phyloP scores from a whole-genome alignment of 2,888 invertebrate genomes.

The Gibbula magus region DNA sequence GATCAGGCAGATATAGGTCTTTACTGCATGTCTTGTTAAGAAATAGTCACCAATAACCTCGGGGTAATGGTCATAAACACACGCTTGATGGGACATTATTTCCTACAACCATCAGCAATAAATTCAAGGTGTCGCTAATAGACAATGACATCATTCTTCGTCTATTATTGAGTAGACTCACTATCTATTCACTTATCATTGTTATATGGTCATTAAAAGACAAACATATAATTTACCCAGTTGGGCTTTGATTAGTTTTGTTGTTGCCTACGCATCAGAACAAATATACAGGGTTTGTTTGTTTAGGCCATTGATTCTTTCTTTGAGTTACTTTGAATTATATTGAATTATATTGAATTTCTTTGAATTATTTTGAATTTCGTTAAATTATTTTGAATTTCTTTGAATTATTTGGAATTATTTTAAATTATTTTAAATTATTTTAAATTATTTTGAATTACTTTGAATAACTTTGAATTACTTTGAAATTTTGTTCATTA shows the following conservation, averaged over 20 bases:
- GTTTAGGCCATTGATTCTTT: no score
- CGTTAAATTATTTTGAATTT: no score
- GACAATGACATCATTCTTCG: slow-evolving; percentile 5
- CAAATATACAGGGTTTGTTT: no score
- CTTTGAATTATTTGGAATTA: no score
- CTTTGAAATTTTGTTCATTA: no score
- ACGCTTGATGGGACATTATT: not conserved
- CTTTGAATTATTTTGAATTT: no score
- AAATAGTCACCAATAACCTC: not conserved
- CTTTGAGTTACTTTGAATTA: no score
- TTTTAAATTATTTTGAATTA: no score
- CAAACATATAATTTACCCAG: not conserved
- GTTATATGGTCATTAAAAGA: not conserved
- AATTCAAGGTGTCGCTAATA: not conserved
- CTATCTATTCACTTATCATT: not conserved
- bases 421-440: no score
- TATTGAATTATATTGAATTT: no score
- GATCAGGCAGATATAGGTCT: not conserved
- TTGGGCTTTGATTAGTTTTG: not conserved
- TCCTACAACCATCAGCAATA: not conserved
- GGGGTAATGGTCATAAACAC: not conserved
- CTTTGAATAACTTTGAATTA: no score
- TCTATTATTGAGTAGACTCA: not conserved
- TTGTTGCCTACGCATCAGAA: not conserved
- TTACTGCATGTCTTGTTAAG: not conserved